Evolutionary conservation across 2,888 invertebrate species (phyloP).

Genomic region (Ophion slaviceki): DNA sequence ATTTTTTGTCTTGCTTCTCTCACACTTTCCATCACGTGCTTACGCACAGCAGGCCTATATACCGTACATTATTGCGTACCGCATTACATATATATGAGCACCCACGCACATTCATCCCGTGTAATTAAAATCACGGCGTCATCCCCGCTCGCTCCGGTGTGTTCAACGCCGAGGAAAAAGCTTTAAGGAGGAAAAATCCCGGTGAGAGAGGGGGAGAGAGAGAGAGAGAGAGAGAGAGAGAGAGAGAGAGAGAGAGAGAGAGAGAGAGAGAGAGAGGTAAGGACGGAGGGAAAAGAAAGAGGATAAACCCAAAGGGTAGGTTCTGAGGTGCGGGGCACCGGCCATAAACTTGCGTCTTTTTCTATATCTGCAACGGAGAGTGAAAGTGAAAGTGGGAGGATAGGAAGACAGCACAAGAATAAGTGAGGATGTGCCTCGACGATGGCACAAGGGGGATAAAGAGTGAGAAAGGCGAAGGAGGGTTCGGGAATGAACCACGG

Average conservation of each 20-base stretch:
- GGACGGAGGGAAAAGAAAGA: constrained; percentile 11
- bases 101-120: constrained; percentile 80
- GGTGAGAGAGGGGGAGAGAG: constrained; percentile 5
- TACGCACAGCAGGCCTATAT: background rate
- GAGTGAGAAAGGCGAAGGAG: constrained; percentile 6
- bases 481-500: constrained; percentile 11
- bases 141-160: constrained; percentile 70
- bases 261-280: background rate
- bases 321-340: constrained; percentile 17
- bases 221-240: constrained; percentile 19
- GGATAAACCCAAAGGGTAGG: constrained; percentile 31
- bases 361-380: constrained; percentile 29
- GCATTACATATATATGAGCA: constrained; percentile 54
- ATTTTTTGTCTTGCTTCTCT: background rate
- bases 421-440: constrained; percentile 16
- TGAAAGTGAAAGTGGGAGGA: constrained; percentile 25
- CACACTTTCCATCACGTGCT: constrained; percentile 1
- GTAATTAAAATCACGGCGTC: constrained; percentile 82
- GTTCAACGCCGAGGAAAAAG: constrained; percentile 64
- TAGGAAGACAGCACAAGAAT: constrained; percentile 1
- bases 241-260: no score
- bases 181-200: constrained; percentile 33
- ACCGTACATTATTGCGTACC: constrained; percentile 10
- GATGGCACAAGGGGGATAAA: background rate
- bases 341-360: constrained; percentile 6